Evolutionary conservation across 2,113 vertebrate genomes (phyloP).

Genomic region (Crotalus helleri): DNA sequence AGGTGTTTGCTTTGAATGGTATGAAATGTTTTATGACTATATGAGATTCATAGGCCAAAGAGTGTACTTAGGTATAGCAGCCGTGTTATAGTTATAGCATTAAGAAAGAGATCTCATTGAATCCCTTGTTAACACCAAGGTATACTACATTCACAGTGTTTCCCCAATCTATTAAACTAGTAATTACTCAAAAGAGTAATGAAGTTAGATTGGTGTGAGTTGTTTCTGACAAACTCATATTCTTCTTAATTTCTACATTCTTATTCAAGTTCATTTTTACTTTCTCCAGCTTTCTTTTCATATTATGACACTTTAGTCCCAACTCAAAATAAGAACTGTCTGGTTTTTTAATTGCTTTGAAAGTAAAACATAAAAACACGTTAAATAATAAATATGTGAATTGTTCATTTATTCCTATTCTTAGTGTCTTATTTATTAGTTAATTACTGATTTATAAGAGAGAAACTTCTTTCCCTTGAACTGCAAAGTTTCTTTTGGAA

Average conservation of each 20-base stretch:
- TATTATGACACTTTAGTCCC: neutral
- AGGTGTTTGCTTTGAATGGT: neutral
- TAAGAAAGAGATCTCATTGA: neutral
- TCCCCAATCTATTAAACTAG: neutral
- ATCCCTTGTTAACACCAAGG: neutral
- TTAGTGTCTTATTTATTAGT: neutral
- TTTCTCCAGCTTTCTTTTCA: neutral
- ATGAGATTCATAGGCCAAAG: neutral
- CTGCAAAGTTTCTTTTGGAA: neutral
- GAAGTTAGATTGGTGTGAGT: neutral
- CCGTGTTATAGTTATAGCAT: neutral
- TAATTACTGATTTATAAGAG: neutral
- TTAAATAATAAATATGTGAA: neutral
- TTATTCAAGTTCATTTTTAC: neutral
- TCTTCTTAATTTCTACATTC: neutral
- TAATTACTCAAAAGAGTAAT: neutral
- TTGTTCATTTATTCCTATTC: neutral
- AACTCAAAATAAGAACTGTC: neutral
- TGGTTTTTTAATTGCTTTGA: neutral
- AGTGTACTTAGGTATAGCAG: neutral
- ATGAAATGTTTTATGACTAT: neutral
- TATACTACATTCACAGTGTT: neutral
- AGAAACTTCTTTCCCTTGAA: neutral
- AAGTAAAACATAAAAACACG: neutral
- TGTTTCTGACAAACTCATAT: neutral